A percentile compares a stretch with the other conserved stretches of the same genome.
phyloP scores from a whole-genome alignment of 1,140 invertebrate genomes.

The Cyphomyrmex costatus region DNA sequence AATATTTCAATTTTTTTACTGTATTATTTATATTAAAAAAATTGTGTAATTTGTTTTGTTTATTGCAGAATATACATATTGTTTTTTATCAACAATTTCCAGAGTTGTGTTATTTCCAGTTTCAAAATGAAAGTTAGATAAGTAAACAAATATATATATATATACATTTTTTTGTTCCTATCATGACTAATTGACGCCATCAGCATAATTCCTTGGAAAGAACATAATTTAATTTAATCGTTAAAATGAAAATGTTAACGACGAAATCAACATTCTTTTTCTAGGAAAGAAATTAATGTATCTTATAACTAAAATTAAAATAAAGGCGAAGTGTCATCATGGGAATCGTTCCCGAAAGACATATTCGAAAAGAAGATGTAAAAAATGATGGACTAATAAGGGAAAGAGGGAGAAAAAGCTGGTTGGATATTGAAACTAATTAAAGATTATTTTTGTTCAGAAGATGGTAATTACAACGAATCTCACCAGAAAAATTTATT shows the following conservation, averaged over 20 bases:
- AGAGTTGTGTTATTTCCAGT: neutral
- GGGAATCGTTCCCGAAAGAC: neutral
- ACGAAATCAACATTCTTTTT: neutral
- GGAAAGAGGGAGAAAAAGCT: neutral
- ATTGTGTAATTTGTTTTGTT: neutral
- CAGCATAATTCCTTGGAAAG: neutral
- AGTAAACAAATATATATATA: no score
- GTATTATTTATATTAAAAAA: neutral
- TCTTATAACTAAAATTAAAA: neutral
- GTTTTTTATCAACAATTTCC: neutral
- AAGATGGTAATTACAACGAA: neutral
- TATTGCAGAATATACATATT: neutral
- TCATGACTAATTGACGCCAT: neutral
- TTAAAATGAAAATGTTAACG: neutral
- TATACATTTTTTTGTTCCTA: no score
- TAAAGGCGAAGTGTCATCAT: neutral
- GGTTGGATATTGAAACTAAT: neutral
- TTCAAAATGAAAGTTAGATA: neutral
- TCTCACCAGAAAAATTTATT: neutral
- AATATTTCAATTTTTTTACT: neutral
- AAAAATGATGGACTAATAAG: neutral
- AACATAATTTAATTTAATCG: neutral
- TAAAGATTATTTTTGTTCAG: neutral
- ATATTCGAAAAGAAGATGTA: neutral
- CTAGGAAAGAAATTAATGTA: neutral